These are phyloP conservation scores for Patella depressa DNA, from an alignment of 2,888 invertebrate species.

Conservation along the genomic window DNA sequence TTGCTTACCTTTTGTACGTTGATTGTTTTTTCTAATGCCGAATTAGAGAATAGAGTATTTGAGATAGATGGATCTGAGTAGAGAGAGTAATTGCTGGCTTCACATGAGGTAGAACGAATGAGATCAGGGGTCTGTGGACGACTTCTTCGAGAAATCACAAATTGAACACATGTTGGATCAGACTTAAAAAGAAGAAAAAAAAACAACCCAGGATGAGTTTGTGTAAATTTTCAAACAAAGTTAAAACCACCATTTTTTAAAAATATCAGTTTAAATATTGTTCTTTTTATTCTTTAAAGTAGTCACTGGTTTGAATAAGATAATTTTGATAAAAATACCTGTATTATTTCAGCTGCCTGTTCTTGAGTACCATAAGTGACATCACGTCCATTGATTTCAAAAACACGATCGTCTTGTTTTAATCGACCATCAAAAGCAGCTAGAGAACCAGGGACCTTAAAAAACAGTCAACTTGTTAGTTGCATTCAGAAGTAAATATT, in stretches of 20 bases:
- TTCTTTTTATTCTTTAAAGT: no score
- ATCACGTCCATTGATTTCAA: slow-evolving; percentile 73
- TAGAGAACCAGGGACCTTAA: slow-evolving; percentile 69
- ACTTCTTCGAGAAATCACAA: slow-evolving; percentile 65
- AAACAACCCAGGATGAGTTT: neutral
- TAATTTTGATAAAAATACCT: slow-evolving; percentile 49
- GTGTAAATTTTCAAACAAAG: no score
- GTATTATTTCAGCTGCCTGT: slow-evolving; percentile 71
- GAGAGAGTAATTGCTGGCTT: slow-evolving; percentile 39
- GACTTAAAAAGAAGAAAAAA: slow-evolving; percentile 43
- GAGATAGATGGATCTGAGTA: slow-evolving; percentile 41
- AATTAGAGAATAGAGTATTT: slow-evolving; percentile 38
- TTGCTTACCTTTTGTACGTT: slow-evolving; percentile 52
- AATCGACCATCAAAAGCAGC: slow-evolving; percentile 71
- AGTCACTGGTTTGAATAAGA: neutral
- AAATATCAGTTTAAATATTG: no score
- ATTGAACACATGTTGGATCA: slow-evolving; percentile 62
- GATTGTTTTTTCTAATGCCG: slow-evolving; percentile 51
- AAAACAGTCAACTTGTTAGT: slow-evolving; percentile 15
- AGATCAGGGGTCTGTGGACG: slow-evolving; percentile 69
- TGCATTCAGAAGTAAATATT: no score
- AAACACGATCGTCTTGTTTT: slow-evolving; percentile 72
- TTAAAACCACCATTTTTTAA: no score
- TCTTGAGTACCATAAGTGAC: slow-evolving; percentile 71
- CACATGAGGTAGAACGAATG: slow-evolving; percentile 61